Conservation (phyloP, 2,797 vertebrate species). For the Eupleurogrammus muticus region DNA sequence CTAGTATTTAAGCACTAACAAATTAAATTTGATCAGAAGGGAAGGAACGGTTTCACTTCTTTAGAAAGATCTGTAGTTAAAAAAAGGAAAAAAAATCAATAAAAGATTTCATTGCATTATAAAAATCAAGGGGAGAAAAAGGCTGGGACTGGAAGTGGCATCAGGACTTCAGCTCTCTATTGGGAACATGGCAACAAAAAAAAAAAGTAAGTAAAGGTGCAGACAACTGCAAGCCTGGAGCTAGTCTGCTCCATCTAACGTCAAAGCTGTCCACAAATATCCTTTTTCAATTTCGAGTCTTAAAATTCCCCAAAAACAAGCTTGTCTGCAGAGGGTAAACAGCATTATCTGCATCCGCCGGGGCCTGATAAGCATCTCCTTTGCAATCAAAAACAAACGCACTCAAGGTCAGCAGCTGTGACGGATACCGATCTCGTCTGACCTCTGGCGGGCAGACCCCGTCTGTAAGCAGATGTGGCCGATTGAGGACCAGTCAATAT, state of each 20-base stretch:
- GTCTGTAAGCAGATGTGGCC: conserved; percentile 48
- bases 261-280: conserved; percentile 21
- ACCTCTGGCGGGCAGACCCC: conserved; percentile 48
- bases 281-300: conserved; percentile 20
- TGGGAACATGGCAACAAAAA: neutral
- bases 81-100: neutral
- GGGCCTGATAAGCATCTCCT: conserved; percentile 54
- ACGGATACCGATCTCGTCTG: conserved; percentile 54
- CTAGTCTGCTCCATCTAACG: conserved; percentile 4
- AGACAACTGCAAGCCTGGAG: conserved; percentile 18
- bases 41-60: neutral
- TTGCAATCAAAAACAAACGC: conserved; percentile 52
- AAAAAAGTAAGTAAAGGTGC: conserved; percentile 5
- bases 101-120: neutral
- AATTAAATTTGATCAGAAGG: neutral
- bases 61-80: conserved; percentile 1
- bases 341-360: conserved; percentile 41
- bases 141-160: neutral
- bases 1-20: neutral
- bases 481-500: conserved; percentile 52
- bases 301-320: conserved; percentile 39
- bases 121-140: neutral
- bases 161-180: conserved; percentile 21
- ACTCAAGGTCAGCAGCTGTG: conserved; percentile 57
- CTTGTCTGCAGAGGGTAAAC: conserved; percentile 41